A percentile compares a stretch with the other conserved stretches of the same genome.
Conservation (phyloP, 2,113 vertebrate genomes). For the Xerus inauris region DNA sequence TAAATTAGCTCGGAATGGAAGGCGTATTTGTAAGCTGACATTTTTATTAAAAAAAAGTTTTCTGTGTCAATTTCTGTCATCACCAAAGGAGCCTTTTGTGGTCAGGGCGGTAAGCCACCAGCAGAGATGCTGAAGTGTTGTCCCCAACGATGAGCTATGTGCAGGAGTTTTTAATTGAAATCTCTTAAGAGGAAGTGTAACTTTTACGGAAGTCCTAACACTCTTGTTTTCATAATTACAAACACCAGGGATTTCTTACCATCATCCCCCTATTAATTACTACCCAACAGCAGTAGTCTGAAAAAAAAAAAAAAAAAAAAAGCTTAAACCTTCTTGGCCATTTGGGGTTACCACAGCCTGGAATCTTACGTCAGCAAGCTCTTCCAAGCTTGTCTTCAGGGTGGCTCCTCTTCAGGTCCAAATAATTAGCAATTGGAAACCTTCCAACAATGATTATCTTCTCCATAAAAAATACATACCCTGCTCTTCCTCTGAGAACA, state of each 20-base stretch:
- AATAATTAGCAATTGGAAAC: constrained; percentile 67
- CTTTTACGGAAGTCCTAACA: background rate
- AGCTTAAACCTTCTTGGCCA: constrained; percentile 32
- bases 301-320: background rate
- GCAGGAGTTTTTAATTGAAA: constrained; percentile 12
- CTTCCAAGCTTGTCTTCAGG: constrained; percentile 53
- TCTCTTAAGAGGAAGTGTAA: background rate
- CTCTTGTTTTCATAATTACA: constrained; percentile 42
- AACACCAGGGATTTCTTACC: constrained; percentile 28
- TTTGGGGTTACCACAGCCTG: constrained; percentile 68
- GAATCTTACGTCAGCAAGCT: constrained; percentile 70
- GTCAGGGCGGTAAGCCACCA: constrained; percentile 59
- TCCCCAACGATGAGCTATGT: background rate
- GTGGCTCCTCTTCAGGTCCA: constrained; percentile 40
- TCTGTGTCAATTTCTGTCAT: constrained; percentile 39
- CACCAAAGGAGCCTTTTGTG: constrained; percentile 59
- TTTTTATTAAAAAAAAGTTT: background rate
- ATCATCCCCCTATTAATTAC: constrained; percentile 41
- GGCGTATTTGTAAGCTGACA: background rate
- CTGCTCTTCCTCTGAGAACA: background rate
- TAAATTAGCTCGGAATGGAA: background rate
- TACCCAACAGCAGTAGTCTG: background rate
- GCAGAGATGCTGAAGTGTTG: background rate
- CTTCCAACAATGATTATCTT: constrained; percentile 36
- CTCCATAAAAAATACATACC: background rate